Base-by-base conservation (phyloP, 2,113 vertebrate genomes). In the Cepphus grylle region DNA sequence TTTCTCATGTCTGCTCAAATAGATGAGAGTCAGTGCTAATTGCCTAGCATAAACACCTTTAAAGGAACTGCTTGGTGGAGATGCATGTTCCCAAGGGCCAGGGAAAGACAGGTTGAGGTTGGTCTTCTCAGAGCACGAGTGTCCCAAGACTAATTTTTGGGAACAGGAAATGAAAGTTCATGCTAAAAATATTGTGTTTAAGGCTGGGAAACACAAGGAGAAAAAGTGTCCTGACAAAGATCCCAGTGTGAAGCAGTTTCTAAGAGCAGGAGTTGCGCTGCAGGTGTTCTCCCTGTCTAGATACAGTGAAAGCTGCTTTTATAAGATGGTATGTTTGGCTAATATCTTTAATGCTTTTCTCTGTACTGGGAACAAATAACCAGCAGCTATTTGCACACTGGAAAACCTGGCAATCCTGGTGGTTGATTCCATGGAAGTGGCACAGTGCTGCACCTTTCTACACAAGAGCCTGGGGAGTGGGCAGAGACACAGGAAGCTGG, bases 401-500 rank as follows among this genome's bases (percentile, higher is more conserved):
- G 45, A 79, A 83, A 73, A 74, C 45, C 30, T 74, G 11, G 8
- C 12, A 5, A 15, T 25, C 40, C 8, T 42, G 56, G 69, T 20
- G 15, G 45, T 56, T 13, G 9, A n/a, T 36, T 65, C 62, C 55
- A 14, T 1, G 3, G 38, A 40, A 16, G 38, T 1, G 2, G 34
- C 45, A 20, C 38, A 15, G 45, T 4, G 38, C 49, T 43, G 3
- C 36, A 32, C 14, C 55, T 43, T 36, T 18, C 72, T 6, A 9
- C 0, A 0, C 9, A 10, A 18, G 22, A 14, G 9, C 14, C 49
- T 1, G 3, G 8, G 22, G 22, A 20, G 17, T 0, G 47, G n/a
- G 17, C 29, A 29, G 36, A 43, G 18, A 26, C 1, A 0, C 20
- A 22, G 49, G 55, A 30, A 43, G 55, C 56, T 4, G 5, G 32